These are phyloP conservation scores for Galemys pyrenaicus DNA, from an alignment of 2,113 vertebrate species.

Conservation along the genomic window DNA sequence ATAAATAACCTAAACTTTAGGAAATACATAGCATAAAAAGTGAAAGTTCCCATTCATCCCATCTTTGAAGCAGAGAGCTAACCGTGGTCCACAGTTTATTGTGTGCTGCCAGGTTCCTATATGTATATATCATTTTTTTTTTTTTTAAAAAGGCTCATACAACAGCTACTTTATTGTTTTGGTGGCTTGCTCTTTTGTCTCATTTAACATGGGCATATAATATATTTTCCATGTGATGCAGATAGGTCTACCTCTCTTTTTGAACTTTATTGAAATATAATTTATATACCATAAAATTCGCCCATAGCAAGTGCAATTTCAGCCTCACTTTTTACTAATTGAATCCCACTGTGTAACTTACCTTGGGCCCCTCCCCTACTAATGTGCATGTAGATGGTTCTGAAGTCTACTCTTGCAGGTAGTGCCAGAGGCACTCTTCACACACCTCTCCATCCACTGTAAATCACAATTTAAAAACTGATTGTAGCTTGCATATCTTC, in stretches of 20 bases:
- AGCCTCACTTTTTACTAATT: background rate
- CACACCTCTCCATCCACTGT: background rate
- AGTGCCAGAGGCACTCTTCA: background rate
- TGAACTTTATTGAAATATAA: background rate
- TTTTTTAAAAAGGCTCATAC: background rate
- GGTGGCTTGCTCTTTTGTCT: too few species aligned
- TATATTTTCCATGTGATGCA: background rate
- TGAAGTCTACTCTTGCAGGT: background rate
- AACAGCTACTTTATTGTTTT: too few species aligned
- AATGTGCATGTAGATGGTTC: background rate
- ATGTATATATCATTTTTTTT: background rate
- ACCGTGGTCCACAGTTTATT: background rate
- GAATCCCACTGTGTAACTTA: background rate
- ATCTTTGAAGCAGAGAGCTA: background rate
- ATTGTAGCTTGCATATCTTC: background rate
- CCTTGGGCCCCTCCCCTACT: background rate
- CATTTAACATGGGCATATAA: background rate
- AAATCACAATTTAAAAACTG: background rate
- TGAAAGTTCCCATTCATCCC: background rate
- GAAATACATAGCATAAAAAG: slow-evolving; percentile 18
- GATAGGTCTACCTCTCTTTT: background rate
- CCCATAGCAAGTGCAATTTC: background rate
- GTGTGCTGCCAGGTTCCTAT: background rate
- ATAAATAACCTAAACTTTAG: background rate
- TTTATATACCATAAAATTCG: background rate